Evolutionary conservation across 2,797 vertebrate species (phyloP), one percentile per base, ranked within the genome.

Genomic region (Enteromius fasciolatus): DNA sequence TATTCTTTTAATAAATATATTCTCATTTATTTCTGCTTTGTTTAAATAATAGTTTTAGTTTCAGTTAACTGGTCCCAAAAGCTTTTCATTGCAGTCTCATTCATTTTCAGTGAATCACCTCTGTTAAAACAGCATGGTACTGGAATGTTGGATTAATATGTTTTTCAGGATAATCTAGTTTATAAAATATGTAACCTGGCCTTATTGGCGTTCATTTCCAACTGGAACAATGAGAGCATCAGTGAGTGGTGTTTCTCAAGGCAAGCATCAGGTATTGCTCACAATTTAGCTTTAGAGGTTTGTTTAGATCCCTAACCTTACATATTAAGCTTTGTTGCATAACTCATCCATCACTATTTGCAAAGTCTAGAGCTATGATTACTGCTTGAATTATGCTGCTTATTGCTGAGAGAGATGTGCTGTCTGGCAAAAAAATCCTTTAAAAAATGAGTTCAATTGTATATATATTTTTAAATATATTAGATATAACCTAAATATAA

Each of bases 141-240:
- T 52, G 61, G 46, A 67, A 81, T 75, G 70, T 28, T 31, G 61
- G 57, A 52, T 31, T 33, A 10, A 52, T 81, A 52, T 81, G 44
- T 63, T 66, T 75, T 81, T 66, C 70, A 67, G 80, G 80, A 64
- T 52, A 23, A 41, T 66, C 44, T 52, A 52, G 44, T 75, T 74
- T 54, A 66, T 52, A 66, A 66, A 75, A 66, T 61, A 66, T 80
- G 78, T 72, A 18, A 44, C 39, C 9, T 48, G 12, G 2, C 5
- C 41, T 80, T 7, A 20, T 18, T 17, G 39, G 8, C 31, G 25
- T 36, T 72, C 36, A 59, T 46, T 41, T 72, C 11, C 10, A 31
- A 4, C 11, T 61, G 39, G 36, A 80, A 20, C 36, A 33, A n/a
- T 5, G 5, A 3, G 20, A 57, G 50, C 20, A 15, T 5, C 14